These are phyloP conservation scores for Saccostrea glomerata DNA, from an alignment of 1,140 invertebrate genomes.

Conservation along the genomic window DNA sequence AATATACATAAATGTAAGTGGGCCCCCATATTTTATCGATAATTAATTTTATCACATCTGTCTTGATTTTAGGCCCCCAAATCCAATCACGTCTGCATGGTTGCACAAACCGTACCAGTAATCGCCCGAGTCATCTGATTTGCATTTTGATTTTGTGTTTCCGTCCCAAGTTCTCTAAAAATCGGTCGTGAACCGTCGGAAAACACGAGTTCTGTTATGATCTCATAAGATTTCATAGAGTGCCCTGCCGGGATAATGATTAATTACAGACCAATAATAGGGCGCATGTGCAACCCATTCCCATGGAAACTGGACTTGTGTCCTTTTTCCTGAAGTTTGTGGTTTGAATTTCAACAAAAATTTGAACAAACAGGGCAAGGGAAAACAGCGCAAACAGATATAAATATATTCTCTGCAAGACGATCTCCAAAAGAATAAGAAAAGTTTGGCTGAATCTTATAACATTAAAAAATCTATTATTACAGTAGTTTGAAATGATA, in stretches of 20 bases:
- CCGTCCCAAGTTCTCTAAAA: not conserved
- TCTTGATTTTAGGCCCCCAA: slow-evolving; percentile 58
- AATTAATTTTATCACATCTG: slow-evolving; percentile 67
- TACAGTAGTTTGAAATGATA: too few species aligned
- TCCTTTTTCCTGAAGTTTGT: not conserved
- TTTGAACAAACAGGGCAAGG: too few species aligned
- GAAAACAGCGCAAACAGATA: too few species aligned
- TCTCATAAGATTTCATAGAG: slow-evolving; percentile 36
- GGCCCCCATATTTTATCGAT: slow-evolving; percentile 36
- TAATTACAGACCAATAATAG: slow-evolving; percentile 27
- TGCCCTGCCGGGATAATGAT: slow-evolving; percentile 18
- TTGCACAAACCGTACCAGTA: slow-evolving; percentile 56
- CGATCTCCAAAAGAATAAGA: too few species aligned
- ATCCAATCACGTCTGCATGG: slow-evolving; percentile 64
- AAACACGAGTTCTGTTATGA: slow-evolving; percentile 32
- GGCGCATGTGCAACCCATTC: slow-evolving; percentile 21
- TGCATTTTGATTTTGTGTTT: slow-evolving; percentile 54
- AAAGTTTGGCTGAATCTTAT: too few species aligned
- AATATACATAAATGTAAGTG: not conserved
- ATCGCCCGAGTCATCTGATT: slow-evolving; percentile 52
- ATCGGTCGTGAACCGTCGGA: slow-evolving; percentile 33
- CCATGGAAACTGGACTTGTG: slow-evolving; percentile 29
- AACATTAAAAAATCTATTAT: too few species aligned
- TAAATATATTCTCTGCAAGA: too few species aligned
- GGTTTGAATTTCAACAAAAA: too few species aligned